phyloP scores from a whole-genome alignment of 2,888 invertebrate species.

The Nasonovia ribisnigri region DNA sequence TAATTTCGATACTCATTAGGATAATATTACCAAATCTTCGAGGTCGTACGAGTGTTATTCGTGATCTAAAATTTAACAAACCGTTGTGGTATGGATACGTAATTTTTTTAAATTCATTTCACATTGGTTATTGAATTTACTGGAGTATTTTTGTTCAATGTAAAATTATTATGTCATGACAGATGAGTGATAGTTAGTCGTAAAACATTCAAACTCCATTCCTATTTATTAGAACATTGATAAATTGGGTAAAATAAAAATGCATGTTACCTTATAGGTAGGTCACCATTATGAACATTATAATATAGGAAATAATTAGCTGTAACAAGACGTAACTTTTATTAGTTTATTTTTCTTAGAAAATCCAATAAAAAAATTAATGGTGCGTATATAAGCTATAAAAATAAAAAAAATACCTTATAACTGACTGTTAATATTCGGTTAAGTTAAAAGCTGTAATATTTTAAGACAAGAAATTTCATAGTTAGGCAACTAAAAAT shows the following conservation, averaged over 20 bases:
- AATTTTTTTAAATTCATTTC: background rate
- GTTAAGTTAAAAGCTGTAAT: constrained; percentile 36
- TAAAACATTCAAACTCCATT: background rate
- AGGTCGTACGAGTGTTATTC: background rate
- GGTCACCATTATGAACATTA: too few relatives aligned
- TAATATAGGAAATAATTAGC: background rate
- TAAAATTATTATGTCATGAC: background rate
- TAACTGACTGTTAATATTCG: background rate
- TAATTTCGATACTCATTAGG: background rate
- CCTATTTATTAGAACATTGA: background rate
- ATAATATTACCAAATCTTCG: background rate
- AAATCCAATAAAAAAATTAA: constrained; percentile 16
- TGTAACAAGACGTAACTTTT: background rate
- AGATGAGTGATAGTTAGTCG: background rate
- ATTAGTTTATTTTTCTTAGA: background rate
- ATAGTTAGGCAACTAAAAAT: background rate
- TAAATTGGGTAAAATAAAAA: background rate
- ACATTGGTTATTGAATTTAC: background rate
- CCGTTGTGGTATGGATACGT: background rate
- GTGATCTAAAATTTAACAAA: background rate
- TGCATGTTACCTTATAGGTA: background rate
- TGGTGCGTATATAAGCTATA: background rate
- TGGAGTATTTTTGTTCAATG: background rate
- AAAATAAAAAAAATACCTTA: background rate
- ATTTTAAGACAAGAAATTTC: constrained; percentile 31